phyloP scores from a whole-genome alignment of 2,797 vertebrate species.

The Poeciliopsis turneri region DNA sequence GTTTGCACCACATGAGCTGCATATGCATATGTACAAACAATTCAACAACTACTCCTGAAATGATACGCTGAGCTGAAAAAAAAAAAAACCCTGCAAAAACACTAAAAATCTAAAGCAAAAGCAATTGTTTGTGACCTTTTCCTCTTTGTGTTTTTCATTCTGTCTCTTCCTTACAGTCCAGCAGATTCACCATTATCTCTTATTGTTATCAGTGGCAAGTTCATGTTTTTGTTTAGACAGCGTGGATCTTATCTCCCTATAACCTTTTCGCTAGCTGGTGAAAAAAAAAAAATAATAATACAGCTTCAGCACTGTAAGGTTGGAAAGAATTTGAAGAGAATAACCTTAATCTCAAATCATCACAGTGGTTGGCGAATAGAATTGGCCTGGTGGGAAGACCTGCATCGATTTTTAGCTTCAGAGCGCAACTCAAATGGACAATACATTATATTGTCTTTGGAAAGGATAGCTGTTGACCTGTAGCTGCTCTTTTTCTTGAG shows the following conservation, averaged over 20 bases:
- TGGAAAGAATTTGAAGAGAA: constrained; percentile 22
- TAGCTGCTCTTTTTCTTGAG: constrained; percentile 14
- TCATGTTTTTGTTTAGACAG: constrained; percentile 31
- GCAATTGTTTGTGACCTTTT: constrained; percentile 11
- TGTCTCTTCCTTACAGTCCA: constrained; percentile 19
- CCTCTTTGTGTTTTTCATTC: constrained; percentile 14
- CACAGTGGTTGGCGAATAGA: constrained; percentile 16
- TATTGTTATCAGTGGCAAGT: constrained; percentile 42
- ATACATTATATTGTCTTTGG: constrained; percentile 28
- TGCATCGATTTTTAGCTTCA: constrained; percentile 32
- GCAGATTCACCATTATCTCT: constrained; percentile 29
- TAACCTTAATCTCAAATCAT: constrained; percentile 27
- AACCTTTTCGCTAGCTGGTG: constrained; percentile 16
- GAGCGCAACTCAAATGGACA: constrained; percentile 28
- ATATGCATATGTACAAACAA: neutral
- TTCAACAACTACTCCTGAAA: neutral
- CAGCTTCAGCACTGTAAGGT: neutral
- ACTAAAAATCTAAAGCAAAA: neutral
- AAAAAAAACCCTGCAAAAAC: neutral
- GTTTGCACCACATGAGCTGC: neutral
- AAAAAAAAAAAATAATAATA: neutral
- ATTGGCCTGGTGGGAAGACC: constrained; percentile 17
- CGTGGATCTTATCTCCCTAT: constrained; percentile 23
- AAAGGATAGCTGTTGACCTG: constrained; percentile 32
- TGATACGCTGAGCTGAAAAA: neutral